Evolutionary conservation across 1,140 invertebrate species (phyloP).

Genomic region (Galendromus occidentalis): DNA sequence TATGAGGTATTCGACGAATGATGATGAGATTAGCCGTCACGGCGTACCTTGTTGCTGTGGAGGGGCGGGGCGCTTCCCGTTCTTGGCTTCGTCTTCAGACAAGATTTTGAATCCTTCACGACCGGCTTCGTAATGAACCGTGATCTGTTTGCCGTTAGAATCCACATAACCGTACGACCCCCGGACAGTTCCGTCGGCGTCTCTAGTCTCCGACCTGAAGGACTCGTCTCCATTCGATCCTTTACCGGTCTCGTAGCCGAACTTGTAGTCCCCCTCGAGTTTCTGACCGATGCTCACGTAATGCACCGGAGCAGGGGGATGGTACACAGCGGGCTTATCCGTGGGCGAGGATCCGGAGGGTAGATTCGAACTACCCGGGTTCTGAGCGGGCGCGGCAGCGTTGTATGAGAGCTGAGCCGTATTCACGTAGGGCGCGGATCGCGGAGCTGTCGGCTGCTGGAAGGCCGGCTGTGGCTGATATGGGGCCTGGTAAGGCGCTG

Average conservation of each 20-base stretch:
- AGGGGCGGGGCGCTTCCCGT: not conserved
- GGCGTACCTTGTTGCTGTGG: not conserved
- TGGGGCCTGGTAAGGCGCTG: not conserved
- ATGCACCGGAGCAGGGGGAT: not conserved
- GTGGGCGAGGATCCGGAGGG: not conserved
- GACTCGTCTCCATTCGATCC: conserved; percentile 2
- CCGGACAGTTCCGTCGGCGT: not conserved
- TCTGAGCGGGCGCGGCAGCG: not conserved
- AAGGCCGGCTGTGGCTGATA: not conserved
- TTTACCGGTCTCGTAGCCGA: conserved; percentile 3
- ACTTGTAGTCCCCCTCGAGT: conserved; percentile 12
- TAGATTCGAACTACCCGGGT: not conserved
- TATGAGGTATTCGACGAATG: not conserved
- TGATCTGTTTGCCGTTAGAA: conserved; percentile 13
- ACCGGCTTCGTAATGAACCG: not conserved
- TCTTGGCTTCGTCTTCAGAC: conserved; percentile 1
- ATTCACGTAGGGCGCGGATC: not conserved
- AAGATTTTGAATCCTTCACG: conserved; percentile 7
- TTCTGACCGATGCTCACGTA: conserved; percentile 8
- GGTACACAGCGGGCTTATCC: not conserved
- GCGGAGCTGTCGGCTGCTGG: not conserved
- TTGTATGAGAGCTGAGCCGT: not conserved
- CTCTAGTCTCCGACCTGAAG: not conserved
- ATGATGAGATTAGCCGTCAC: not conserved
- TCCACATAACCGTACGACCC: conserved; percentile 4